These are phyloP conservation scores for Muscicapa striata DNA, from an alignment of 2,797 vertebrate genomes.

Conservation along the genomic window DNA sequence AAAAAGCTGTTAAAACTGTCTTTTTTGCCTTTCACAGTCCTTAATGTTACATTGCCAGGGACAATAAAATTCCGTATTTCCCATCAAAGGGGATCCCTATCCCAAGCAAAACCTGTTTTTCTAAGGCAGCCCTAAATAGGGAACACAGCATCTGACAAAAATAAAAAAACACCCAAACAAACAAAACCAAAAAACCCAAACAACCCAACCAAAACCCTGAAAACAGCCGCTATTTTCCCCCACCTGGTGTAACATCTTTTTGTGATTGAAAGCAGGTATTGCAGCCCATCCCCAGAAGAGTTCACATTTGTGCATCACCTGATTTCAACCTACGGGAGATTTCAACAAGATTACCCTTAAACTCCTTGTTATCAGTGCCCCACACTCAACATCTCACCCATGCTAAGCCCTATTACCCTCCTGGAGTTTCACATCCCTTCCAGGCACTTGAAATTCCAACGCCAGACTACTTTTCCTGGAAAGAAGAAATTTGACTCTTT, in stretches of 20 bases:
- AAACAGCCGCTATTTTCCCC: background rate
- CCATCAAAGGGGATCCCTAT: background rate
- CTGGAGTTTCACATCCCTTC: background rate
- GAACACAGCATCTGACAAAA: background rate
- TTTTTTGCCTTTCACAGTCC: background rate
- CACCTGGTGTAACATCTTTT: background rate
- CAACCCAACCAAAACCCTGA: background rate
- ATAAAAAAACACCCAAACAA: background rate
- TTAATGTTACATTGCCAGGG: background rate
- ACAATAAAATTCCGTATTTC: background rate
- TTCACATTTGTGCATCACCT: fast-evolving
- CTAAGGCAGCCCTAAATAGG: background rate
- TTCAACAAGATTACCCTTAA: background rate
- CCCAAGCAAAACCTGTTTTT: background rate
- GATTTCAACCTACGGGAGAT: background rate
- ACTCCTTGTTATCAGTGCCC: background rate
- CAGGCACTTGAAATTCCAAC: background rate
- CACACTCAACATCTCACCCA: background rate
- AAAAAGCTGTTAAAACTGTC: background rate
- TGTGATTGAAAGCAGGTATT: background rate
- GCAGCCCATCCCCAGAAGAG: background rate
- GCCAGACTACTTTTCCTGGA: background rate
- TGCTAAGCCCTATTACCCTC: background rate
- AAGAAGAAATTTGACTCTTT: background rate
- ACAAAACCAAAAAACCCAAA: background rate